Percentiles rank a stretch among this genome's conserved stretches.
phyloP scores from a whole-genome alignment of 2,888 invertebrate species.

The Petrolisthes cinctipes region DNA sequence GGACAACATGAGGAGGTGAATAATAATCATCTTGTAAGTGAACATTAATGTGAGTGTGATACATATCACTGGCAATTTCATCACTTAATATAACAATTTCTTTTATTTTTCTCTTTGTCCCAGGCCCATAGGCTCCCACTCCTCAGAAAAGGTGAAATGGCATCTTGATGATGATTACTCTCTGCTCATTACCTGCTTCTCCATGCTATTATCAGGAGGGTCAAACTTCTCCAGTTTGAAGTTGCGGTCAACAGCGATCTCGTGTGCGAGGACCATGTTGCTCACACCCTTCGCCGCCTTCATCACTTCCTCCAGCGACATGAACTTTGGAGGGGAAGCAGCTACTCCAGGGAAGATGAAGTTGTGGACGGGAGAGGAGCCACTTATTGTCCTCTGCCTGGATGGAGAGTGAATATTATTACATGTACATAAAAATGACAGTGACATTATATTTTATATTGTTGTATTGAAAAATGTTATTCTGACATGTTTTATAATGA shows the following conservation, averaged over 20 bases:
- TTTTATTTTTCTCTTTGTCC: neutral
- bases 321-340: slow-evolving; percentile 62
- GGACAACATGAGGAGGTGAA: too few relatives aligned
- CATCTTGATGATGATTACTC: neutral
- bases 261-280: slow-evolving; percentile 96
- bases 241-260: slow-evolving; percentile 94
- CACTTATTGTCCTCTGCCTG: slow-evolving; percentile 61
- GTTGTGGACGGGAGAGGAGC: slow-evolving; percentile 60
- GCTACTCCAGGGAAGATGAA: slow-evolving; percentile 63
- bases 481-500: too few relatives aligned
- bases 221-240: slow-evolving; percentile 87
- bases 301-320: slow-evolving; percentile 87
- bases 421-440: too few relatives aligned
- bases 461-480: too few relatives aligned
- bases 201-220: slow-evolving; percentile 79
- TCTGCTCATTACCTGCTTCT: slow-evolving; percentile 55
- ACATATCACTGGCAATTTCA: neutral
- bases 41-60: neutral
- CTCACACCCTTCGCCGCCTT: slow-evolving; percentile 88
- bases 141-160: neutral
- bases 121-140: neutral
- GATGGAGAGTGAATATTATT: neutral
- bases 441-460: too few relatives aligned
- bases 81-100: neutral
- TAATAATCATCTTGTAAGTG: too few relatives aligned